Percentiles rank a stretch among this genome's conserved stretches.
Conservation (phyloP, 2,888 invertebrate genomes). For the Gandaritis pyraliata region DNA sequence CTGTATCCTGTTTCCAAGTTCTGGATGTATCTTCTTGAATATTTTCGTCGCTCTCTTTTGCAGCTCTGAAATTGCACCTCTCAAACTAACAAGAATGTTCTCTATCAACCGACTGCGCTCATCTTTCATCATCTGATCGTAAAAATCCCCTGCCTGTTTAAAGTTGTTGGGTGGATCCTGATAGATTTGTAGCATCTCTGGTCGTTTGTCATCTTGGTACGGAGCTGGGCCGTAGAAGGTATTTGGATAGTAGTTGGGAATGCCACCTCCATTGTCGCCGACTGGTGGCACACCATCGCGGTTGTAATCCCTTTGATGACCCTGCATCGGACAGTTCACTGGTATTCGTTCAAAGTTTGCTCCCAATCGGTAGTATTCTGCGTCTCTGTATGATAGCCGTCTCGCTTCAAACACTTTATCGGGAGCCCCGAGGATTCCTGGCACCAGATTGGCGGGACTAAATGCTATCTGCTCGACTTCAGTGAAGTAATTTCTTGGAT, state of each 20-base stretch:
- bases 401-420: conserved; percentile 95
- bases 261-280: conserved; percentile 91
- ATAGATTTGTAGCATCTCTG: conserved; percentile 80
- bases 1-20: conserved; percentile 85
- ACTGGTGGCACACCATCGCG: conserved; percentile 92
- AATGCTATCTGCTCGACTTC: conserved; percentile 96
- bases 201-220: conserved; percentile 82
- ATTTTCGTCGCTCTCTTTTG: conserved; percentile 87
- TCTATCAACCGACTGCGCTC: conserved; percentile 89
- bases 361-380: conserved; percentile 93
- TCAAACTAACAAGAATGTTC: conserved; percentile 91
- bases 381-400: conserved; percentile 93
- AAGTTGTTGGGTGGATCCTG: conserved; percentile 94
- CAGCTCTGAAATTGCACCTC: conserved; percentile 87
- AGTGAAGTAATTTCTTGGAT: conserved; percentile 94
- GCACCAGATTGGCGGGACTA: conserved; percentile 93
- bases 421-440: conserved; percentile 95
- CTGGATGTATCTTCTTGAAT: conserved; percentile 90
- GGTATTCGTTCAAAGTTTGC: conserved; percentile 95
- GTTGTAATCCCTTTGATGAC: conserved; percentile 88
- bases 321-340: conserved; percentile 95
- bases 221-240: conserved; percentile 93
- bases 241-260: conserved; percentile 98
- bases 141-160: conserved; percentile 91
- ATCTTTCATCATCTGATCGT: conserved; percentile 89